Conservation (phyloP, 2,797 vertebrate species). For the Coilia nasus region DNA sequence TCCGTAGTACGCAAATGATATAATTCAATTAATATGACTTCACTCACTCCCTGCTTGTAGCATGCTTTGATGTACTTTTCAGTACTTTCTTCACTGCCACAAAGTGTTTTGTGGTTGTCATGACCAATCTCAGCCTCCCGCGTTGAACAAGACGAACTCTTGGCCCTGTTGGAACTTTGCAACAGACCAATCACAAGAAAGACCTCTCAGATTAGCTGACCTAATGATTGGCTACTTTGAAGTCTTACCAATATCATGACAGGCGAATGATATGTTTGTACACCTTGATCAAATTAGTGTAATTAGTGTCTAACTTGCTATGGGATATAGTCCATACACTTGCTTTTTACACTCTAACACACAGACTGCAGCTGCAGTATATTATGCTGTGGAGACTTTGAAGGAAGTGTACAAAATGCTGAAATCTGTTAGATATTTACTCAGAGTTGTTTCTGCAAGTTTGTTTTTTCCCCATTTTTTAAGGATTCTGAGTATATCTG, state of each 20-base stretch:
- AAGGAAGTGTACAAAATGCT: neutral
- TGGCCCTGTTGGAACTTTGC: neutral
- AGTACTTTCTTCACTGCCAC: neutral
- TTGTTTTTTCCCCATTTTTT: neutral
- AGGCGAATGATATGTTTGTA: neutral
- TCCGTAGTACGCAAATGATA: neutral
- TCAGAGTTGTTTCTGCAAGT: neutral
- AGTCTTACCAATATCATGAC: neutral
- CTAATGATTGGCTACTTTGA: neutral
- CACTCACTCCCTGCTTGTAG: neutral
- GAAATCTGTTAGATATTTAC: neutral
- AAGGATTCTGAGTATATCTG: neutral
- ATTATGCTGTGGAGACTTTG: neutral
- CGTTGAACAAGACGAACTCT: neutral
- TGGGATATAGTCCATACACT: neutral
- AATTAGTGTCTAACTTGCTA: no score
- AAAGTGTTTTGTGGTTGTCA: neutral
- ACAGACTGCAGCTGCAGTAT: neutral
- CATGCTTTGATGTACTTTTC: constrained; percentile 6
- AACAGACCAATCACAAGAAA: neutral
- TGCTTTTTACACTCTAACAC: neutral
- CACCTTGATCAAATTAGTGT: no score
- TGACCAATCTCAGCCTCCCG: neutral
- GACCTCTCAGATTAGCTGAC: constrained; percentile 19
- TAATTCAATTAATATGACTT: neutral